Evolutionary conservation across 2,888 invertebrate genomes (phyloP).

Genomic region (Drosophila neotestacea): DNA sequence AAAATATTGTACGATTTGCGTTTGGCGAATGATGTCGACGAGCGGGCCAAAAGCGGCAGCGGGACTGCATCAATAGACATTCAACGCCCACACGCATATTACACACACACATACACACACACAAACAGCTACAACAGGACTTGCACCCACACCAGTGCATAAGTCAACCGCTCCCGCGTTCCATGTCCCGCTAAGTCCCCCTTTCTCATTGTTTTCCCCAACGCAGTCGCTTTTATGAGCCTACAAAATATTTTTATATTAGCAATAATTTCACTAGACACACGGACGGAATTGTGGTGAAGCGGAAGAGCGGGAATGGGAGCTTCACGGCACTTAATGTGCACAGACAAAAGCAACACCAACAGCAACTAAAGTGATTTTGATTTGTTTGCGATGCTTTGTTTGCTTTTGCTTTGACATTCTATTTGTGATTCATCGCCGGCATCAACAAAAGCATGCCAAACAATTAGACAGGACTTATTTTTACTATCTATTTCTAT

Average conservation of each 20-base stretch:
- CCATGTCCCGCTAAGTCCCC: background rate
- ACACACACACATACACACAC: conserved; percentile 30
- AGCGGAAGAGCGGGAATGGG: conserved; percentile 10
- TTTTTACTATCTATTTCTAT: conserved; percentile 53
- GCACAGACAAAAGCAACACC: conserved; percentile 47
- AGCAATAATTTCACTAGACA: conserved; percentile 80
- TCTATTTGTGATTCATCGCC: conserved; percentile 60
- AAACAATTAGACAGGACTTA: conserved; percentile 74
- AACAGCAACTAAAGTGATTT: conserved; percentile 55
- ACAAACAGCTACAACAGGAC: conserved; percentile 29
- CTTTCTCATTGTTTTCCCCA: conserved; percentile 31
- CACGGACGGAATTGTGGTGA: conserved; percentile 31
- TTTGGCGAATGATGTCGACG: conserved; percentile 43
- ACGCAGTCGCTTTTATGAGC: conserved; percentile 77
- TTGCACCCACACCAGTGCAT: conserved; percentile 23
- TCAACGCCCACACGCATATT: conserved; percentile 36
- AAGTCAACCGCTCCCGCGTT: conserved; percentile 11
- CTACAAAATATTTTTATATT: conserved; percentile 82
- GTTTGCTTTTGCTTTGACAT: conserved; percentile 60
- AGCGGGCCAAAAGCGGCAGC: conserved; percentile 5
- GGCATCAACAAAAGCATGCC: conserved; percentile 45
- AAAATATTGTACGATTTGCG: conserved; percentile 79
- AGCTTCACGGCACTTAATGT: conserved; percentile 50
- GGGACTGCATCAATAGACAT: conserved; percentile 60
- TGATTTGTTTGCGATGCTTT: conserved; percentile 56